A percentile compares a stretch with the other conserved stretches of the same genome.
Evolutionary conservation across 2,113 vertebrate genomes (phyloP).

Genomic region (Neopipo cinnamomea): DNA sequence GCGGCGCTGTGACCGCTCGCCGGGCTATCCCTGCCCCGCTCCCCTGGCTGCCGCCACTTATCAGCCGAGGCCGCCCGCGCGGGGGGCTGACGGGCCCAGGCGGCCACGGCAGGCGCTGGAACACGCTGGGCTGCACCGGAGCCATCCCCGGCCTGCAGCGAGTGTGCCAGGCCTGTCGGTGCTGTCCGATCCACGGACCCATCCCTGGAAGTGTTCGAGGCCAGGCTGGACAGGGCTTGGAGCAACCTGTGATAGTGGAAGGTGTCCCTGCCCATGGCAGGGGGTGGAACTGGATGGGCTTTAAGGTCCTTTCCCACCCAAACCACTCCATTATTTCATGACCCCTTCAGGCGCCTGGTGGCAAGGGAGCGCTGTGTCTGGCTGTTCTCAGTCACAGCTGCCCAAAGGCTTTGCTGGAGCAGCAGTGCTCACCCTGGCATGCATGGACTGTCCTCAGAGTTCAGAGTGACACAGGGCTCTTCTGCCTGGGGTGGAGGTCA

Average conservation of each 20-base stretch:
- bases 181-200: not conserved
- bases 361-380: not conserved
- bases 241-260: not conserved
- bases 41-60: not conserved
- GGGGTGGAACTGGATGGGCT: not conserved
- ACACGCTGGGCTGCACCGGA: fast-evolving
- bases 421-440: not conserved
- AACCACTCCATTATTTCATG: not conserved
- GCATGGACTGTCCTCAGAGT: not conserved
- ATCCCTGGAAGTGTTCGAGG: not conserved
- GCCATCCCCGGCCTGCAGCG: not conserved
- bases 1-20: not conserved
- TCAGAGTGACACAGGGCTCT: not conserved
- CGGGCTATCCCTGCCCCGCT: not conserved
- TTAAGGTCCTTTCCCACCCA: not conserved
- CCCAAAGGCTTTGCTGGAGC: not conserved
- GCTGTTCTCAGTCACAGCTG: not conserved
- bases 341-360: not conserved
- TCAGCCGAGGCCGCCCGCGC: not conserved
- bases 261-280: not conserved
- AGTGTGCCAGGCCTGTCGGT: not conserved
- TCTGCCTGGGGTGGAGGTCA: not conserved
- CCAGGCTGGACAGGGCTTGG: not conserved
- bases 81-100: not conserved
- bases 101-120: not conserved